Evolutionary conservation across 2,113 vertebrate genomes (phyloP).

Genomic region (Mungos mungo): DNA sequence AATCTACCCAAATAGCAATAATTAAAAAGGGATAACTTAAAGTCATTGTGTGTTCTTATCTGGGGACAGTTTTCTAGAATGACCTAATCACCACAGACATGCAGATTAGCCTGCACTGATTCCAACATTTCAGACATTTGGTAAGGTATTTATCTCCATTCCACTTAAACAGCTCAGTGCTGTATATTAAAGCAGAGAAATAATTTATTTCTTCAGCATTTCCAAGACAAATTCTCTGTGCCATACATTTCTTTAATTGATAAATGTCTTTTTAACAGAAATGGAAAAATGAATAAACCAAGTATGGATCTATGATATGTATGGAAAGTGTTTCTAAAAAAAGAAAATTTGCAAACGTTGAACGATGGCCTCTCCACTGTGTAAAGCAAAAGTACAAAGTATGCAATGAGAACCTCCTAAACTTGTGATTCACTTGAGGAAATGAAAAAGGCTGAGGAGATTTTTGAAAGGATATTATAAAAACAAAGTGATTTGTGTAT

Average conservation of each 20-base stretch:
- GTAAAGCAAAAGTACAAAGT: neutral
- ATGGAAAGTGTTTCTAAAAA: neutral
- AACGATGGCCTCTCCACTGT: neutral
- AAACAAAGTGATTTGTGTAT: constrained; percentile 63
- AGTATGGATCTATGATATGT: neutral
- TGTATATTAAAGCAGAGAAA: constrained; percentile 28
- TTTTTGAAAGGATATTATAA: constrained; percentile 36
- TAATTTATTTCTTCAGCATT: constrained; percentile 49
- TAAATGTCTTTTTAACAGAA: constrained; percentile 50
- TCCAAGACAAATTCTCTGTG: constrained; percentile 44
- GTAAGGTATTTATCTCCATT: constrained; percentile 54
- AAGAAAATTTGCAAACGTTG: neutral
- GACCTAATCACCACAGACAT: constrained; percentile 30
- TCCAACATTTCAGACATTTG: constrained; percentile 54
- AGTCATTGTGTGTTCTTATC: constrained; percentile 21
- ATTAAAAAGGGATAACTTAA: constrained; percentile 48
- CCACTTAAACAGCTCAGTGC: neutral
- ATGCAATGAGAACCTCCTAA: neutral
- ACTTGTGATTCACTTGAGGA: neutral
- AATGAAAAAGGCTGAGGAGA: neutral
- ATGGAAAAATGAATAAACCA: constrained; percentile 2
- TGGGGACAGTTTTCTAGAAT: constrained; percentile 17
- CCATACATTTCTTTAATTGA: constrained; percentile 11
- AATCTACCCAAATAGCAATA: constrained; percentile 32
- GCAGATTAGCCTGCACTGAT: neutral